Evolutionary conservation across 2,888 invertebrate species (phyloP), one percentile per base, ranked within the genome.

Genomic region (Harpalus rubripes): DNA sequence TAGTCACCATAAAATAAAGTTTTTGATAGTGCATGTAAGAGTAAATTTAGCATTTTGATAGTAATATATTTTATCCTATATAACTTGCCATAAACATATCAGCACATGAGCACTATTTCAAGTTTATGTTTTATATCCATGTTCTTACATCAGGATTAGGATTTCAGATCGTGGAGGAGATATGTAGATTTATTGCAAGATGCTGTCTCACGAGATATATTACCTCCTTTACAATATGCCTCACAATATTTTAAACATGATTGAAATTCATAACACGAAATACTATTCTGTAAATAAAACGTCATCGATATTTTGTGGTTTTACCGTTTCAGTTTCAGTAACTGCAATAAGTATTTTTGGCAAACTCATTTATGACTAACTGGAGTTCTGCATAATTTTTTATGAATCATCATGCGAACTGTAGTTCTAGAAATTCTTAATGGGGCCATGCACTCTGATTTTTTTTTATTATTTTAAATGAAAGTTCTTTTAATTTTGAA

Each of bases 61-160:
- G 44, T 52, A 8, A 2, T 52, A 52, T 52, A 52, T 52, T 52
- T 52, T 52, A 52, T 52, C 0, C 44, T 52, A 8, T 52, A 52
- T 52, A 44, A 52, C 44, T 52, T 52, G 10, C 44, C 44, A 52
- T 52, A 52, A 52, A 52, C 10, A 52, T 52, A 52, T 10, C 44
- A 52, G 44, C 4, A 52, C 44, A 52, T 52, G 10, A 52, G 44
- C 44, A 52, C 44, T 10, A 52, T 52, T 52, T 52, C 44, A 52
- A 52, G 44, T 52, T 52, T 52, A 52, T 52, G 44, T 52, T 10
- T 52, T 52, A 52, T 52, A 12, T 52, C 44, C 44, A 52, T 52
- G 44, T 52, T 52, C 44, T 52, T 52, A 52, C 44, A 52, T 52
- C n/a, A n/a, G n/a, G n/a, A n/a, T n/a, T n/a, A n/a, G 44, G 44